Evolutionary conservation across 1,140 invertebrate species (phyloP).

Genomic region (Eueides isabella): DNA sequence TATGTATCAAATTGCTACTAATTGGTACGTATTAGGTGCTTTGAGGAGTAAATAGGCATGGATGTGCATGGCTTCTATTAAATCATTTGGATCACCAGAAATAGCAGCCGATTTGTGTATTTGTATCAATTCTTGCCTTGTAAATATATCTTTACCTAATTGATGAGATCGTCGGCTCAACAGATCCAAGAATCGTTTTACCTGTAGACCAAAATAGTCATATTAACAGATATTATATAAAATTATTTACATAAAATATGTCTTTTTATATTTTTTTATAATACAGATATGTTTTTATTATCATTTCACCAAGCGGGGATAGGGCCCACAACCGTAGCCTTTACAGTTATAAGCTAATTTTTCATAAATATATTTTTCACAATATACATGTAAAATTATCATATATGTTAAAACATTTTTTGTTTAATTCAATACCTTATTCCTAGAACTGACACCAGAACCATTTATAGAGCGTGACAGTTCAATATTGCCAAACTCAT

Average conservation of each 20-base stretch:
- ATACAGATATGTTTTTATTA: too few relatives aligned
- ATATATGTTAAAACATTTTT: too few relatives aligned
- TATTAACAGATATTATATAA: neutral
- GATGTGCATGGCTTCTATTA: conserved; percentile 91
- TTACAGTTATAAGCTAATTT: too few relatives aligned
- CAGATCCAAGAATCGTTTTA: conserved; percentile 89
- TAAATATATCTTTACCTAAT: conserved; percentile 88
- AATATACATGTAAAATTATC: too few relatives aligned
- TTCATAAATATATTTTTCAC: too few relatives aligned
- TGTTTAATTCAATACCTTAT: conserved; percentile 79
- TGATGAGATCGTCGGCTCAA: conserved; percentile 85
- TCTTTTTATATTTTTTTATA: too few relatives aligned
- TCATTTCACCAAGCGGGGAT: too few relatives aligned
- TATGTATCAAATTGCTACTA: conserved; percentile 57
- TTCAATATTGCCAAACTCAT: conserved; percentile 87
- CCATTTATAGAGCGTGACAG: conserved; percentile 88
- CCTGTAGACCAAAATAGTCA: conserved; percentile 76
- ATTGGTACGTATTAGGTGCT: conserved; percentile 88
- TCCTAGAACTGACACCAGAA: conserved; percentile 87
- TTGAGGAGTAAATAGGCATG: conserved; percentile 94
- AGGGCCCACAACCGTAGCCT: too few relatives aligned
- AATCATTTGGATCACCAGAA: conserved; percentile 84
- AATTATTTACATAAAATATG: neutral
- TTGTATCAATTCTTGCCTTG: conserved; percentile 85
- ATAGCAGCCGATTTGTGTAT: conserved; percentile 87